Evolutionary conservation across 2,888 invertebrate genomes (phyloP), one percentile per base, ranked within the genome.

Genomic region (Sarcophaga rosellei): DNA sequence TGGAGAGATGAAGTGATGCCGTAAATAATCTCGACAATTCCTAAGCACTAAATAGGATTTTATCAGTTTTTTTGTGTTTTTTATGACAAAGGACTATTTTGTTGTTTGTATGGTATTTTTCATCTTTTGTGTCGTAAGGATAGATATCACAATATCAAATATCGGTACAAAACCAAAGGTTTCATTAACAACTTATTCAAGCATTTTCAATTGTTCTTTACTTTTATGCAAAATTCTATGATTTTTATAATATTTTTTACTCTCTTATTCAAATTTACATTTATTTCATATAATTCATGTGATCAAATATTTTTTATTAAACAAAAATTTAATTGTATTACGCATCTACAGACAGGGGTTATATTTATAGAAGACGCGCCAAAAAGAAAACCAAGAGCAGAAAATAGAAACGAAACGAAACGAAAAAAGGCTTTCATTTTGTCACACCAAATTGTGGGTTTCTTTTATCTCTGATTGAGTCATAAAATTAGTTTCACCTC

Each of bases 41-140:
- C 88, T 89, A 79, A 89, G 90, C 85, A 89, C 91, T 90, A 91
- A 89, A 90, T 90, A 90, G 89, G 90, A 90, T 90, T 91, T 78
- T 47, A 78, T 68, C 57, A 57, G 17, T 17, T 62, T 20, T 44
- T 59, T 17, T 47, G 57, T 35, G 21, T 70, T 79, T 72, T 70
- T 74, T 66, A n/a, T 44, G 72, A 69, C 59, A 63, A 66, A 61
- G 35, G 35, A 57, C 47, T 75, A 35, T 68, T 74, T 88, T 82
- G 86, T 69, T 65, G 47, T 6, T 62, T 21, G 62, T 45, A 35
- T 78, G 76, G 15, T 63, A 21, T 35, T 21, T 57, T 21, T 1
- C 57, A 57, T 35, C 5, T 57, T 76, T 57, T 12, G 5, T 21
- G 5, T 15, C n/a, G 44, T 57, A 11, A 21, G 47, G 20, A 65